phyloP scores from a whole-genome alignment of 2,797 vertebrate genomes.

The Enteromius afrohamiltoni region DNA sequence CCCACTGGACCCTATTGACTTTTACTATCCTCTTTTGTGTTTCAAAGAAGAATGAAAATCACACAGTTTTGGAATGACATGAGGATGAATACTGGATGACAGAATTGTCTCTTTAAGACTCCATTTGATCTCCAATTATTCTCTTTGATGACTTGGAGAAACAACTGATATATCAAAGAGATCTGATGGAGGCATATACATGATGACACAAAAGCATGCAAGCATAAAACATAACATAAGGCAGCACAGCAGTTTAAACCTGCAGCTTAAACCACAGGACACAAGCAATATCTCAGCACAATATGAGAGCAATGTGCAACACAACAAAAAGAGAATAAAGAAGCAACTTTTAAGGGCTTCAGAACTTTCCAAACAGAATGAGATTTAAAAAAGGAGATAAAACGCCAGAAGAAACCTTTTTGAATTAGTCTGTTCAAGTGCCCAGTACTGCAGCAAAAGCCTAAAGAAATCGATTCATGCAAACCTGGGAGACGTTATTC shows the following conservation, averaged over 20 bases:
- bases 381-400: background rate
- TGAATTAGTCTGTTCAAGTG: conserved; percentile 25
- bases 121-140: conserved; percentile 4
- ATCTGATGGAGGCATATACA: conserved; percentile 12
- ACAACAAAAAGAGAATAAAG: conserved; percentile 13
- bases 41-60: background rate
- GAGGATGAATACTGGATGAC: background rate
- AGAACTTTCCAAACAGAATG: conserved; percentile 17
- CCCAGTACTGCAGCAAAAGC: conserved; percentile 31
- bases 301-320: background rate
- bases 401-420: conserved; percentile 21
- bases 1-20: background rate
- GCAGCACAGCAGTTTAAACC: background rate
- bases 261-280: conserved; percentile 1
- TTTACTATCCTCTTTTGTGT: conserved; percentile 1
- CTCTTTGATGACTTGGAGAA: background rate
- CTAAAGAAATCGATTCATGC: conserved; percentile 51
- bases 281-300: conserved; percentile 8
- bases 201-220: background rate
- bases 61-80: conserved; percentile 13
- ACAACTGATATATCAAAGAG: background rate
- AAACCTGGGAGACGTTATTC: conserved; percentile 41
- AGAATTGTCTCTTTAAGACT: background rate
- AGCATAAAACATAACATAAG: conserved; percentile 7
- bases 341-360: conserved; percentile 10